A percentile compares a stretch with the other conserved stretches of the same genome.
These are phyloP conservation scores for Acridotheres tristis DNA, from an alignment of 2,797 vertebrate species.

Conservation along the genomic window DNA sequence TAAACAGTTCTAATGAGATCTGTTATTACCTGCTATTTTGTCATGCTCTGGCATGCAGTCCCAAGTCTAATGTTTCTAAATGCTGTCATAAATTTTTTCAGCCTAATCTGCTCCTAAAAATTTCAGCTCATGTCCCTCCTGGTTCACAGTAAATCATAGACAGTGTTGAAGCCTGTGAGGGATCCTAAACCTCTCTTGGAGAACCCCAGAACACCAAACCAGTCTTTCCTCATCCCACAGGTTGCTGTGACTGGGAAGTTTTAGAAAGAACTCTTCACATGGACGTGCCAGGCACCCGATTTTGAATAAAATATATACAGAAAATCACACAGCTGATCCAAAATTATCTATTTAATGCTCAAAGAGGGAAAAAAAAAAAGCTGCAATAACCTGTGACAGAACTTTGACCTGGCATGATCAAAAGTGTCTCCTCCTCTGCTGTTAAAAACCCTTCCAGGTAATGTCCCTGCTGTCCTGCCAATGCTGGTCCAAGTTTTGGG, in stretches of 20 bases:
- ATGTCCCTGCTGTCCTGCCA: not conserved
- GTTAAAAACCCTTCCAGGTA: not conserved
- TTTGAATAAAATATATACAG: not conserved
- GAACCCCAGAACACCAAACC: not conserved
- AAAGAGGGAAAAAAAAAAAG: not conserved
- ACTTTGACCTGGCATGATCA: not conserved
- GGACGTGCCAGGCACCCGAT: accelerated
- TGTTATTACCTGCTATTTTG: slow-evolving; percentile 73
- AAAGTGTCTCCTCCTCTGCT: not conserved
- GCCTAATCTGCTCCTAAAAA: slow-evolving; percentile 66
- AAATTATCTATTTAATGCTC: not conserved
- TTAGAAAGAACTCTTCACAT: not conserved
- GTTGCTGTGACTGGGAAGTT: not conserved
- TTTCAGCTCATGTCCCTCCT: slow-evolving; percentile 57
- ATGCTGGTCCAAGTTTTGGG: not conserved
- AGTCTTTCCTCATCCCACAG: not conserved
- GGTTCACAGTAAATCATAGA: slow-evolving; percentile 31
- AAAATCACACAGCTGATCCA: not conserved
- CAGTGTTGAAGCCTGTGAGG: not conserved
- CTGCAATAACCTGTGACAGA: not conserved
- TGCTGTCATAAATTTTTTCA: slow-evolving; percentile 74
- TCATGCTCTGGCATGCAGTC: slow-evolving; percentile 70
- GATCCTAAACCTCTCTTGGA: slow-evolving; percentile 17
- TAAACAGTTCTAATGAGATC: slow-evolving; percentile 77
- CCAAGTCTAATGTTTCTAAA: slow-evolving; percentile 67